These are phyloP conservation scores for Alviniconcha strummeri DNA, from an alignment of 2,888 invertebrate genomes.

Conservation along the genomic window DNA sequence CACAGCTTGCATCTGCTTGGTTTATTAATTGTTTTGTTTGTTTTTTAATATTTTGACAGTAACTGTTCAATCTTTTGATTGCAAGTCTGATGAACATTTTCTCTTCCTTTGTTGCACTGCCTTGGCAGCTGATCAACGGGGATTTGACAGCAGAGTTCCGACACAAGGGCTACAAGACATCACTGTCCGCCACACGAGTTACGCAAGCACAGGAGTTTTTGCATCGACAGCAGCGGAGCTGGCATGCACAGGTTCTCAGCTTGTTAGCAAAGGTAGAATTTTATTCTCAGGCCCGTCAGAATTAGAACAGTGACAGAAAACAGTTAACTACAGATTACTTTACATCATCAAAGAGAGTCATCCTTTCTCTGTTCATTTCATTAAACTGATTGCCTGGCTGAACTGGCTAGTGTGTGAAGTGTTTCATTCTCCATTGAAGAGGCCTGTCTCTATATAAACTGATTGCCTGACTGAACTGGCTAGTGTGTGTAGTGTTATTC, in stretches of 20 bases:
- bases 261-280: slow-evolving; percentile 29
- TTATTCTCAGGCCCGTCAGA: neutral
- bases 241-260: slow-evolving; percentile 16
- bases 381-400: neutral
- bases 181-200: slow-evolving; percentile 23
- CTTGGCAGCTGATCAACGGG: slow-evolving; percentile 33
- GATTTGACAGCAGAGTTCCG: slow-evolving; percentile 34
- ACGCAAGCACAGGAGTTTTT: neutral
- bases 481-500: neutral
- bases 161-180: slow-evolving; percentile 37
- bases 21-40: no score
- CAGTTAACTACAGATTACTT: neutral
- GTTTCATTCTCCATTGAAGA: no score
- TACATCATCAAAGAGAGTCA: neutral
- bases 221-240: slow-evolving; percentile 2
- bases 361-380: no score
- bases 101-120: no score
- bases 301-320: neutral
- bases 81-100: no score
- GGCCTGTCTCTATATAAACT: neutral
- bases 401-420: neutral
- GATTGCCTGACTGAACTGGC: neutral
- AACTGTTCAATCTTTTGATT: no score
- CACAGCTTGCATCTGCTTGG: no score
- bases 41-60: no score